Conservation (phyloP, 2,113 vertebrate genomes). For the Psilopsiagon aurifrons region DNA sequence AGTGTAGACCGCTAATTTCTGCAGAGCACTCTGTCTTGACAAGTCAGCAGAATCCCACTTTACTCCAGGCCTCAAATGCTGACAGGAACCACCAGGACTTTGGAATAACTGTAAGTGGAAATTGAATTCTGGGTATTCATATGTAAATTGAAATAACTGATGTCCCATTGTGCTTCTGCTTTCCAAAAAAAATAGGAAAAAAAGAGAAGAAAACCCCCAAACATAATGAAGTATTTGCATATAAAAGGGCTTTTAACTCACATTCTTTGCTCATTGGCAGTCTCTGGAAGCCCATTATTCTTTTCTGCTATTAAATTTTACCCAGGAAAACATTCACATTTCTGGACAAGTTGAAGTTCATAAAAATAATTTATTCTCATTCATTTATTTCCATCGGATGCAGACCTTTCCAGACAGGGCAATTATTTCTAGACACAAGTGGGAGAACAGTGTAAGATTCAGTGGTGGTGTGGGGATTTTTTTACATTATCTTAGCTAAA, state of each 20-base stretch:
- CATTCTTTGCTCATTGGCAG: background rate
- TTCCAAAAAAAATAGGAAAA: background rate
- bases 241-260: constrained; percentile 23
- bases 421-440: background rate
- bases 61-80: background rate
- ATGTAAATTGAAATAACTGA: background rate
- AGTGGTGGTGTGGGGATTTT: background rate
- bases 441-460: background rate
- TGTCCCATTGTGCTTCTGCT: background rate
- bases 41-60: background rate
- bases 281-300: constrained; percentile 3
- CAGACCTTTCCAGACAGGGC: constrained; percentile 16
- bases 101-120: constrained; percentile 3
- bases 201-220: background rate
- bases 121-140: background rate
- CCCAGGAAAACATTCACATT: constrained; percentile 20
- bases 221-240: constrained; percentile 28
- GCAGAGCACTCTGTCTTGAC: background rate
- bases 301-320: constrained; percentile 57
- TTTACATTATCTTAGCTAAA: background rate
- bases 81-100: background rate
- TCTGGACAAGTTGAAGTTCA: constrained; percentile 34
- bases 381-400: constrained; percentile 52
- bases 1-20: background rate
- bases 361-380: constrained; percentile 34